Conservation (phyloP, 2,113 vertebrate species). For the Boulengeromyrus knoepffleri region DNA sequence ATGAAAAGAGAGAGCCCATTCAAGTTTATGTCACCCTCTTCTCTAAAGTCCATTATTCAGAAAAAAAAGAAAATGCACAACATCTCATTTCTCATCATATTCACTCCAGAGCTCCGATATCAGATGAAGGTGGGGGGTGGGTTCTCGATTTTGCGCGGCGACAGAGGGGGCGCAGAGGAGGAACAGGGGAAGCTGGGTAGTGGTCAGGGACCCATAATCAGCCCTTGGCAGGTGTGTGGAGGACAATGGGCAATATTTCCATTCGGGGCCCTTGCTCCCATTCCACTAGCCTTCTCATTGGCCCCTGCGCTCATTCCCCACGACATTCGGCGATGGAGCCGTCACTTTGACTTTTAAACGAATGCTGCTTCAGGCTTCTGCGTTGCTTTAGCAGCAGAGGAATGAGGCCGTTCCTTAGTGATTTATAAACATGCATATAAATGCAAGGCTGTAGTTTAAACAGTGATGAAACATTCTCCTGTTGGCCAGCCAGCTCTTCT, state of each 20-base stretch:
- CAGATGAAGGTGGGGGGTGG: neutral
- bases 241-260: conserved; percentile 13
- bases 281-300: neutral
- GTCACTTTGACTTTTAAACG: conserved; percentile 53
- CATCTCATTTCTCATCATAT: neutral
- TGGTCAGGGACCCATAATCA: conserved; percentile 21
- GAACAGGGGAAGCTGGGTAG: neutral
- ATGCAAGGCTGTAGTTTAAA: conserved; percentile 87
- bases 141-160: neutral
- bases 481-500: conserved; percentile 62
- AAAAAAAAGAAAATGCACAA: neutral
- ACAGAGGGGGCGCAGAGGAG: neutral
- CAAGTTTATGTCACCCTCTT: neutral
- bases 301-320: conserved; percentile 8
- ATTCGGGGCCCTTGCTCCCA: conserved; percentile 17
- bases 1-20: neutral
- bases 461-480: conserved; percentile 83
- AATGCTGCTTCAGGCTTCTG: neutral
- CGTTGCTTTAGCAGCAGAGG: conserved; percentile 45
- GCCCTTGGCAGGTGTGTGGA: conserved; percentile 24
- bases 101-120: neutral
- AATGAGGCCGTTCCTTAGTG: conserved; percentile 75
- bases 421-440: conserved; percentile 98
- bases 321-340: conserved; percentile 24
- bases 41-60: neutral